A percentile compares a stretch with the other conserved stretches of the same genome.
These are phyloP conservation scores for Drosophila paramelanica DNA, from an alignment of 2,888 invertebrate species.

Conservation along the genomic window DNA sequence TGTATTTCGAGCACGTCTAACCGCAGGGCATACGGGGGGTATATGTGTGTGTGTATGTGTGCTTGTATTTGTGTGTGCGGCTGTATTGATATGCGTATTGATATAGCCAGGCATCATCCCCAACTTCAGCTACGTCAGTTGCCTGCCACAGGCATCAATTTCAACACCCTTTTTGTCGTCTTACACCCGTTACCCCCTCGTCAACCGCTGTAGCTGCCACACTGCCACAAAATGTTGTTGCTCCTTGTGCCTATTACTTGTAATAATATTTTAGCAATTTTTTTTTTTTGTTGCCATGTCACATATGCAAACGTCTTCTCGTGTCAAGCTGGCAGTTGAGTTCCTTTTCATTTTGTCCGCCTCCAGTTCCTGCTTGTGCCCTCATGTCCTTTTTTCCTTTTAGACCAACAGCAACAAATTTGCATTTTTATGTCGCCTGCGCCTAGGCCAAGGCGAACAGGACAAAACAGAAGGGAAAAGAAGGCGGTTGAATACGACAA, in stretches of 20 bases:
- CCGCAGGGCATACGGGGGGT: constrained; percentile 42
- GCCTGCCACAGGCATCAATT: constrained; percentile 59
- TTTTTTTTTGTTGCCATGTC: constrained; percentile 67
- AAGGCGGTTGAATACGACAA: constrained; percentile 34
- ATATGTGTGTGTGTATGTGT: constrained; percentile 18
- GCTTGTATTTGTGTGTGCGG: constrained; percentile 27
- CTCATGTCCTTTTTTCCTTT: constrained; percentile 30
- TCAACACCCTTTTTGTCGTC: constrained; percentile 64
- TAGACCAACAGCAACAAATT: constrained; percentile 58
- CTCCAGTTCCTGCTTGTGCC: no score
- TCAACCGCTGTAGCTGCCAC: constrained; percentile 2
- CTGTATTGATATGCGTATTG: constrained; percentile 76
- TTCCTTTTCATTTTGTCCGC: constrained; percentile 7
- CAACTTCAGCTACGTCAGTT: constrained; percentile 23
- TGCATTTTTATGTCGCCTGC: constrained; percentile 72
- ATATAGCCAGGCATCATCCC: constrained; percentile 58
- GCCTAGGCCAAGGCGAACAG: constrained; percentile 20
- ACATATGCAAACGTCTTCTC: constrained; percentile 63
- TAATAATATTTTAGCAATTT: constrained; percentile 77
- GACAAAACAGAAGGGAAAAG: constrained; percentile 8
- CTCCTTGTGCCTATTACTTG: constrained; percentile 71
- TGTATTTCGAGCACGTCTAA: constrained; percentile 77
- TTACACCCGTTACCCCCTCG: no score
- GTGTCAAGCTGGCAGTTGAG: constrained; percentile 40
- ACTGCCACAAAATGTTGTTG: constrained; percentile 44